Evolutionary conservation across 37 sponge, comb jelly and placozoan genomes (phyloP).

Genomic region (Ianthella basta): DNA sequence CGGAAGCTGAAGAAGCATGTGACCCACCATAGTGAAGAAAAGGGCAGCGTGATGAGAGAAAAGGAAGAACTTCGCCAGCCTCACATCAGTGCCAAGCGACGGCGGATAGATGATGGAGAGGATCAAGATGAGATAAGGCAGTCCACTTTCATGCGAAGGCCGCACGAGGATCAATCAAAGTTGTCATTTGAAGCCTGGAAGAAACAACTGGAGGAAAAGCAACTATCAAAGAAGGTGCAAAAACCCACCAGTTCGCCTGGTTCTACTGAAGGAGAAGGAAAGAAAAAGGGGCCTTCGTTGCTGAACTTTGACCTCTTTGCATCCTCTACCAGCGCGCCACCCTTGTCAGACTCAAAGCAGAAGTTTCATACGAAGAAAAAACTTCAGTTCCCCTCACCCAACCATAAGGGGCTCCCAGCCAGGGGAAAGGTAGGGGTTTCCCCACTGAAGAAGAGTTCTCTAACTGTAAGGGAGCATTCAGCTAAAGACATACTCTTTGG

Average conservation of each 20-base stretch:
- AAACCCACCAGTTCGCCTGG: not conserved
- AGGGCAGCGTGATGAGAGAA: too few relatives aligned
- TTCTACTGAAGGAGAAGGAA: not conserved
- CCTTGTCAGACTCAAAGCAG: not conserved
- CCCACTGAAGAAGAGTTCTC: not conserved
- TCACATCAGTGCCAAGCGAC: not conserved
- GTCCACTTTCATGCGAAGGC: not conserved
- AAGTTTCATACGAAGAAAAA: not conserved
- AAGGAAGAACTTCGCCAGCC: too few relatives aligned
- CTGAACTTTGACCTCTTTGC: constrained; percentile 17
- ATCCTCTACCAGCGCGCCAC: not conserved
- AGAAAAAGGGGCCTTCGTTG: not conserved
- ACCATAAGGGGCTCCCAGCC: not conserved
- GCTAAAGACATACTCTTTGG: constrained; percentile 19
- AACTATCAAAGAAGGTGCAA: not conserved
- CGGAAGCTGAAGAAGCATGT: too few relatives aligned
- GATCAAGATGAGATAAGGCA: not conserved
- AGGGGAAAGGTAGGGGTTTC: not conserved
- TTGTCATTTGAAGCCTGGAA: constrained; percentile 12
- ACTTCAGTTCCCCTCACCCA: not conserved
- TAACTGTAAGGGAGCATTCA: not conserved
- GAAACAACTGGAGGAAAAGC: not conserved
- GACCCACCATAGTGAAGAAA: too few relatives aligned
- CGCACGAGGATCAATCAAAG: not conserved
- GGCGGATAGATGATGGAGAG: constrained; percentile 1